Conservation (phyloP, 2,113 vertebrate genomes). For the Cnemophilus loriae region DNA sequence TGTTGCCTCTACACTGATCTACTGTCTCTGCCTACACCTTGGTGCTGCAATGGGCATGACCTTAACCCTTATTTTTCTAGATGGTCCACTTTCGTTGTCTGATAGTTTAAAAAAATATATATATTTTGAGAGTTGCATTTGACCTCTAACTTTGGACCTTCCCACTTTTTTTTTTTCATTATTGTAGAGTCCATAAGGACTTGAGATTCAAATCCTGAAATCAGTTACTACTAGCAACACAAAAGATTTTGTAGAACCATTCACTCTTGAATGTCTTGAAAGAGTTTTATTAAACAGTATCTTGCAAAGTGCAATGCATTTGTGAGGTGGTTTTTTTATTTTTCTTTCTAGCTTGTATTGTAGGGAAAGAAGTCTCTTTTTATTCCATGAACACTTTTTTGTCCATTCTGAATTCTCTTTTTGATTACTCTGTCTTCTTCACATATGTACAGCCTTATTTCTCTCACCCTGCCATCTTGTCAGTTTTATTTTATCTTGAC, state of each 20-base stretch:
- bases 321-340: rapidly evolving
- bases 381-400: background rate
- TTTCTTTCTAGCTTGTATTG: background rate
- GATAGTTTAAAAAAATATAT: background rate
- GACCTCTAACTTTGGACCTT: background rate
- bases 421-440: background rate
- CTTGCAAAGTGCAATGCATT: background rate
- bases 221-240: background rate
- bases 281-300: background rate
- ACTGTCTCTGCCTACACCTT: background rate
- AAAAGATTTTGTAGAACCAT: background rate
- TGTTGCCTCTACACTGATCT: background rate
- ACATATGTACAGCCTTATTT: background rate
- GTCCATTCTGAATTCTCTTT: background rate
- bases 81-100: background rate
- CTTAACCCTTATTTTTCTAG: background rate
- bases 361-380: background rate
- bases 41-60: background rate
- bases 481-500: conserved; percentile 14
- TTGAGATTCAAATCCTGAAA: background rate
- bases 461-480: background rate
- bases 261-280: background rate
- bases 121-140: background rate
- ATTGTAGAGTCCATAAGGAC: background rate
- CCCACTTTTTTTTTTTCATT: background rate